phyloP scores from a whole-genome alignment of 2,888 invertebrate species.

The Stenolophus ochropezus region DNA sequence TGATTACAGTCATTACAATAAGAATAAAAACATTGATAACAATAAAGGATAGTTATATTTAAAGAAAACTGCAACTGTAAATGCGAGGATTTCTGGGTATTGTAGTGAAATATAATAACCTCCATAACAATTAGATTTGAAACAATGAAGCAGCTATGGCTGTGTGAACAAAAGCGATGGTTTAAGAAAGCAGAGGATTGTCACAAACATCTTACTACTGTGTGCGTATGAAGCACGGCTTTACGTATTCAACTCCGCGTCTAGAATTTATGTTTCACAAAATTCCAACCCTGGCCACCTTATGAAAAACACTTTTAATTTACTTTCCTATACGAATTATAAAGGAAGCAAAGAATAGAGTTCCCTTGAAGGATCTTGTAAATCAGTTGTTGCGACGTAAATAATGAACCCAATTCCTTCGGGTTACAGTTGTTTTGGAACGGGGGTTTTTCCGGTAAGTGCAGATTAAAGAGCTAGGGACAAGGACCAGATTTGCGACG shows the following conservation, averaged over 20 bases:
- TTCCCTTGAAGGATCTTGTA: constrained; percentile 35
- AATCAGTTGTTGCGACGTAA: constrained; percentile 53
- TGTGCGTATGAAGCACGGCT: background rate
- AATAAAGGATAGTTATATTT: no score
- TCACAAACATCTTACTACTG: background rate
- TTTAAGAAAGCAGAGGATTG: background rate
- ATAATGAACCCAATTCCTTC: constrained; percentile 55
- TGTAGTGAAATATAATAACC: background rate
- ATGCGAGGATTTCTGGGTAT: background rate
- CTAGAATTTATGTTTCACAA: background rate
- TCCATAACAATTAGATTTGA: background rate
- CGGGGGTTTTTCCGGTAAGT: constrained; percentile 42
- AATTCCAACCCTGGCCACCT: background rate
- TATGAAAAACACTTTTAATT: background rate
- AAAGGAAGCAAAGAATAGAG: no score
- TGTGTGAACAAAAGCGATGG: constrained; percentile 1
- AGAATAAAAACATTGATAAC: no score
- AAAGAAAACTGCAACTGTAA: background rate
- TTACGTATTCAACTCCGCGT: background rate
- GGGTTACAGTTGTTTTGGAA: constrained; percentile 54
- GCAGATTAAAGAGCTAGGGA: constrained; percentile 43
- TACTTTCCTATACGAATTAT: background rate
- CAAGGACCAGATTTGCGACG: background rate
- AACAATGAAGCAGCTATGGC: background rate
- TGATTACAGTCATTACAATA: no score